Base-by-base conservation (phyloP, 2,888 invertebrate species). In the Julus scandinavius region DNA sequence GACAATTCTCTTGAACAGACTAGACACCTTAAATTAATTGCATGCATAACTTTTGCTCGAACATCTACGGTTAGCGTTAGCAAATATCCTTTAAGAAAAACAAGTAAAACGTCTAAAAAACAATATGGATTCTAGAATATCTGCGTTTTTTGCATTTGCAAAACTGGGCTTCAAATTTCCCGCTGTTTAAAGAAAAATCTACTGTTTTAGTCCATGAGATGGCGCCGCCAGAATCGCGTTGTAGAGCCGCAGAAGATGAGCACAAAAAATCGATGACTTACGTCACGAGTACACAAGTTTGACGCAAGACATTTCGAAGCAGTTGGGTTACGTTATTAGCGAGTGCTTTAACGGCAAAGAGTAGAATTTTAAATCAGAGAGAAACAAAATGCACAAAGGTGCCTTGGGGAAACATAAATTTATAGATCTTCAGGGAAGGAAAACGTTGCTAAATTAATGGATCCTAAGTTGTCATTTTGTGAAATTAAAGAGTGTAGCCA, bases 361-460 rank as follows among this genome's bases (percentile, higher is more conserved):
- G 80, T 15, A 80, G 80, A 80, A 80, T 80, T 80, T 80, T 80
- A 80, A 80, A 80, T 80, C 80, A 38, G 80, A 80, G 38, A 80
- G 80, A 80, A 80, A 80, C 80, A 2, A 80, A 80, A 29, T 80
- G 80, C 80, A 29, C 80, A 40, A 38, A 80, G 80, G 80, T 80
- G 38, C 80, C 80, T 45, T 40, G 38, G 38, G 80, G 80, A 15
- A 38, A 80, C 38, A 13, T 38, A 11, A 80, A 80, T 29, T 80
- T 80, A 80, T 80, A 80, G 80, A 80, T 80, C 80, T 80, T 80
- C 38, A 40, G 80, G 80, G 80, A 80, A 80, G 7, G 80, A 80
- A 29, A 80, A 80, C 80, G 38, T 80, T 38, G 38, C 80, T 80
- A 80, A 80, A 80, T 80, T 80, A 80, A 40, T 38, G 80, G 38